A percentile compares a stretch with the other conserved stretches of the same genome.
These are phyloP conservation scores for Ormia ochracea DNA, from an alignment of 2,888 invertebrate species.

Conservation along the genomic window DNA sequence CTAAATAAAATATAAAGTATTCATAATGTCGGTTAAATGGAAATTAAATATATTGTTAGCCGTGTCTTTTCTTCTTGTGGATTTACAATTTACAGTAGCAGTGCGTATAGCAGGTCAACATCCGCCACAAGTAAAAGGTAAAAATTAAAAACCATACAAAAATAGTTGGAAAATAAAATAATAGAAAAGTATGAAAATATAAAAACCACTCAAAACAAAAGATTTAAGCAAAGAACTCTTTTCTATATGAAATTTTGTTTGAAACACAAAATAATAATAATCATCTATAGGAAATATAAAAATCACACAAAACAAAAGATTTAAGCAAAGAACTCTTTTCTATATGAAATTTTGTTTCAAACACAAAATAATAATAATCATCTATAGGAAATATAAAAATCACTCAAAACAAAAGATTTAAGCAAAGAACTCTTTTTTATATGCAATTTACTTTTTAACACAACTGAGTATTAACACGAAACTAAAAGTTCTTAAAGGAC, in stretches of 20 bases:
- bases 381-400: neutral
- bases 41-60: constrained; percentile 69
- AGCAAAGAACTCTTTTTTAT: too few species aligned
- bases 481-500: too few species aligned
- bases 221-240: neutral
- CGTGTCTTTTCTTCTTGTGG: constrained; percentile 68
- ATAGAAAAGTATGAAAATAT: neutral
- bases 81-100: constrained; percentile 71
- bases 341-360: neutral
- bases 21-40: constrained; percentile 73
- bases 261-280: too few species aligned
- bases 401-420: too few species aligned
- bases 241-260: neutral
- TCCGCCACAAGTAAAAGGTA: constrained; percentile 80
- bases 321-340: neutral
- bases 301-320: neutral
- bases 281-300: neutral
- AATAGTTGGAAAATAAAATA: neutral
- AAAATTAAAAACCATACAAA: neutral
- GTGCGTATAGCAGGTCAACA: constrained; percentile 79
- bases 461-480: too few species aligned
- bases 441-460: neutral
- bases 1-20: constrained; percentile 39
- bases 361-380: too few species aligned
- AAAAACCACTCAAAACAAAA: neutral